phyloP scores from a whole-genome alignment of 2,113 vertebrate species.

The Phalacrocorax brasilianus region DNA sequence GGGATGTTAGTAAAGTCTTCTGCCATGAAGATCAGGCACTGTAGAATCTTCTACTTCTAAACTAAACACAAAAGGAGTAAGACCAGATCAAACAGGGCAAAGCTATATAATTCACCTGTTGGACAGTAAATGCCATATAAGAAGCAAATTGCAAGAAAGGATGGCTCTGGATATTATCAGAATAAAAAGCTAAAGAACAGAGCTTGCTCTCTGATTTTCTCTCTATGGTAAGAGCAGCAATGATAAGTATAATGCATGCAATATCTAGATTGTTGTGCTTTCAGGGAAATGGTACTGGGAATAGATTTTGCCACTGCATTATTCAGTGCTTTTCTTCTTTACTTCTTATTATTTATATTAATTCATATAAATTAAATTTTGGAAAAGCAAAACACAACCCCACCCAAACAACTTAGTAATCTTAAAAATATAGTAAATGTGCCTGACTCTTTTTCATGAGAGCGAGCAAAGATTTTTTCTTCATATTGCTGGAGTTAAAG shows the following conservation, averaged over 20 bases:
- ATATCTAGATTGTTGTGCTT: background rate
- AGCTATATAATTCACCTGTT: background rate
- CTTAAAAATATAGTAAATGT: constrained; percentile 18
- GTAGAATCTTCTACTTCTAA: background rate
- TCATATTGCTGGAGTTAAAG: background rate
- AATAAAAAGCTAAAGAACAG: background rate
- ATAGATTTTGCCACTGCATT: background rate
- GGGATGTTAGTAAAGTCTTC: background rate
- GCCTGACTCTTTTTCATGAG: background rate
- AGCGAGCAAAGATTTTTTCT: background rate
- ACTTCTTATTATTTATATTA: background rate
- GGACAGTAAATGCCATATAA: background rate
- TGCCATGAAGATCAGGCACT: background rate
- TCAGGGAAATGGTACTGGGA: background rate
- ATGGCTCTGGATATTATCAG: background rate
- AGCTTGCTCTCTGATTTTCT: background rate
- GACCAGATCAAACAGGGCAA: background rate
- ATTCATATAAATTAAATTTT: background rate
- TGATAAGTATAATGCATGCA: background rate
- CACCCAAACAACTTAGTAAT: background rate
- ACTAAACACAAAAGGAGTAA: background rate
- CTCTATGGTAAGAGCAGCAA: background rate
- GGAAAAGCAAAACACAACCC: background rate
- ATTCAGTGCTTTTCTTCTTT: background rate
- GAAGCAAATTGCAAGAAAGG: background rate